A percentile compares a stretch with the other conserved stretches of the same genome.
Conservation (phyloP, 64 coral and sea anemone species). For the Actinia tenebrosa region DNA sequence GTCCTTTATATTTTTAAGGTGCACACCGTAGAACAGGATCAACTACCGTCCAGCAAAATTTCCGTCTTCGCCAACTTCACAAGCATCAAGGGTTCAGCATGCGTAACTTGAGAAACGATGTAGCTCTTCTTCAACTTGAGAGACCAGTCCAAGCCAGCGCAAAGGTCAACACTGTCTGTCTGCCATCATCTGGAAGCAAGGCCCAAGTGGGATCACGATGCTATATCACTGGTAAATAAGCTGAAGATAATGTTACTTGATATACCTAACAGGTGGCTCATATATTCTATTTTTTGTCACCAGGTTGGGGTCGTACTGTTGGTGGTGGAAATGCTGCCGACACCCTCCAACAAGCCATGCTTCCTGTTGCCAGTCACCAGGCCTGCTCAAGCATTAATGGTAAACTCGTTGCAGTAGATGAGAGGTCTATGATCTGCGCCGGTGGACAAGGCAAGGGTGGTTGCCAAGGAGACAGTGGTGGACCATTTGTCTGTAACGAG, state of each 20-base stretch:
- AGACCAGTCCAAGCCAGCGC: constrained; percentile 12
- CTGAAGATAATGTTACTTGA: too few relatives aligned
- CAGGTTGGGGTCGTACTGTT: constrained; percentile 33
- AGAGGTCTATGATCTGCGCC: constrained; percentile 39
- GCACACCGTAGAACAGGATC: constrained; percentile 55
- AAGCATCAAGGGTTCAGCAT: constrained; percentile 28
- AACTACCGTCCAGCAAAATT: constrained; percentile 23
- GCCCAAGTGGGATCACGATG: constrained; percentile 17
- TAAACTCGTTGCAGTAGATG: not conserved
- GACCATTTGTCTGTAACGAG: constrained; percentile 62
- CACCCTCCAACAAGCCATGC: constrained; percentile 46
- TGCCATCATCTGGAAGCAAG: constrained; percentile 13
- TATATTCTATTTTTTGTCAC: too few relatives aligned
- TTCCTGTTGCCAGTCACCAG: constrained; percentile 18
- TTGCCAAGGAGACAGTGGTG: constrained; percentile 59
- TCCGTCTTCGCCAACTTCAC: constrained; percentile 3
- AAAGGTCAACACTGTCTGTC: constrained; percentile 59
- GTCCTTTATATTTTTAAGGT: constrained; percentile 18
- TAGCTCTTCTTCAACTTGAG: constrained; percentile 30
- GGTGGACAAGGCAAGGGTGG: constrained; percentile 42
- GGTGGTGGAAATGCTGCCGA: constrained; percentile 4
- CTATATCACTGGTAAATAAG: constrained; percentile 48
- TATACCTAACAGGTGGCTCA: too few relatives aligned
- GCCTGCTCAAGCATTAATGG: constrained; percentile 11
- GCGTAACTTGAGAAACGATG: constrained; percentile 23